phyloP scores from a whole-genome alignment of 1,140 invertebrate genomes.

The Ruditapes philippinarum region DNA sequence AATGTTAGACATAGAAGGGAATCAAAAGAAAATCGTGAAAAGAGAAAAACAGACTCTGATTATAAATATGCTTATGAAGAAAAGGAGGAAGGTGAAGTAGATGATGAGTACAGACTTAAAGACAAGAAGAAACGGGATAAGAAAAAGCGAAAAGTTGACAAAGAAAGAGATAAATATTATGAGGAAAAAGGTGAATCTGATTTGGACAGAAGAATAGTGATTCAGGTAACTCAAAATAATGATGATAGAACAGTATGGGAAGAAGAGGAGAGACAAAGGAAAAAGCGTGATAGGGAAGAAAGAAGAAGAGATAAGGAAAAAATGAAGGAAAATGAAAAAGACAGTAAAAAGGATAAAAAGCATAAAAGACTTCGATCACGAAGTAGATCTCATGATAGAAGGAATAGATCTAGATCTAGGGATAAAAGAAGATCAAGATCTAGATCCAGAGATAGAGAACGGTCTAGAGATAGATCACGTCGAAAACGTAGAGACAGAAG shows the following conservation, averaged over 20 bases:
- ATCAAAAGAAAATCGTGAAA: constrained; percentile 43
- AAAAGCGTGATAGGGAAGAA: constrained; percentile 64
- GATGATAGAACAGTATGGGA: constrained; percentile 61
- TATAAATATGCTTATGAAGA: constrained; percentile 37
- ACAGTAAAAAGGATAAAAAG: constrained; percentile 45
- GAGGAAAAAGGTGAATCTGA: constrained; percentile 28
- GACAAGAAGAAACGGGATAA: constrained; percentile 52
- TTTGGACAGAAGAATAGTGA: constrained; percentile 56
- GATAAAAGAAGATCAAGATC: constrained; percentile 74
- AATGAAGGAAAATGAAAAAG: constrained; percentile 54
- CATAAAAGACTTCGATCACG: constrained; percentile 17
- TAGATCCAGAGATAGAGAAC: constrained; percentile 37
- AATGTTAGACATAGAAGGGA: constrained; percentile 28
- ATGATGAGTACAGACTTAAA: constrained; percentile 40
- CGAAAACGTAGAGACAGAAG: constrained; percentile 79
- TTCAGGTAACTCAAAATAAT: constrained; percentile 59
- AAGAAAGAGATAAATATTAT: neutral
- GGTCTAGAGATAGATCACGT: constrained; percentile 69
- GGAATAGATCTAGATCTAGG: constrained; percentile 71
- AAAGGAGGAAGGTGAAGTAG: constrained; percentile 54
- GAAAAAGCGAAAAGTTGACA: constrained; percentile 44
- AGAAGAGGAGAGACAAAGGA: constrained; percentile 42
- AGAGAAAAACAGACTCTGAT: neutral
- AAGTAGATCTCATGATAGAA: constrained; percentile 55
- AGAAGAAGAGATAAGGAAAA: constrained; percentile 56